phyloP scores from a whole-genome alignment of 2,888 invertebrate genomes.

The Stenolophus ochropezus region DNA sequence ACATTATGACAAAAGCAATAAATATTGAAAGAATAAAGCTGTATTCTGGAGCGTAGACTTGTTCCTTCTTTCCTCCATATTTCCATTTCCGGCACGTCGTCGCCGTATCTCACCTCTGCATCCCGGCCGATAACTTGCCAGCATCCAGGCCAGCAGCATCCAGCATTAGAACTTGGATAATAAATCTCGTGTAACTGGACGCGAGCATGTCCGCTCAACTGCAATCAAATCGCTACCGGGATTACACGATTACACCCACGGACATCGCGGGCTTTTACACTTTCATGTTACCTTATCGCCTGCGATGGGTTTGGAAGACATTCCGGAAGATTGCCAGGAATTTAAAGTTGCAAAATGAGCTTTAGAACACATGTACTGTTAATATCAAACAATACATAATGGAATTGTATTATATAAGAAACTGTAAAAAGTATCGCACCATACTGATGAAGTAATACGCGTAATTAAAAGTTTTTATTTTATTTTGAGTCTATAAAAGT shows the following conservation, averaged over 20 bases:
- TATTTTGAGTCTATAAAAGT: no score
- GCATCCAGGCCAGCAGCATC: background rate
- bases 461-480: background rate
- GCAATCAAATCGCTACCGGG: constrained; percentile 12
- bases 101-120: background rate
- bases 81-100: background rate
- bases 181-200: constrained; percentile 29
- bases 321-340: background rate
- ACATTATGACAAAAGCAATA: no score
- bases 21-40: no score
- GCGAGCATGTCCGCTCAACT: constrained; percentile 18
- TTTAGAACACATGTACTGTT: background rate
- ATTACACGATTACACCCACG: background rate
- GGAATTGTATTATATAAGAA: background rate
- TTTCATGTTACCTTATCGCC: background rate
- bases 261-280: background rate
- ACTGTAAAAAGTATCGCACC: background rate
- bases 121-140: constrained; percentile 13
- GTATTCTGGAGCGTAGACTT: no score
- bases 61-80: background rate
- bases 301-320: background rate
- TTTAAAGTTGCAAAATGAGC: background rate
- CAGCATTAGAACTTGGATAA: constrained; percentile 45
- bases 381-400: background rate
- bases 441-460: background rate